These are phyloP conservation scores for Punctoribates punctum DNA, from an alignment of 2,888 invertebrate species.

Conservation along the genomic window DNA sequence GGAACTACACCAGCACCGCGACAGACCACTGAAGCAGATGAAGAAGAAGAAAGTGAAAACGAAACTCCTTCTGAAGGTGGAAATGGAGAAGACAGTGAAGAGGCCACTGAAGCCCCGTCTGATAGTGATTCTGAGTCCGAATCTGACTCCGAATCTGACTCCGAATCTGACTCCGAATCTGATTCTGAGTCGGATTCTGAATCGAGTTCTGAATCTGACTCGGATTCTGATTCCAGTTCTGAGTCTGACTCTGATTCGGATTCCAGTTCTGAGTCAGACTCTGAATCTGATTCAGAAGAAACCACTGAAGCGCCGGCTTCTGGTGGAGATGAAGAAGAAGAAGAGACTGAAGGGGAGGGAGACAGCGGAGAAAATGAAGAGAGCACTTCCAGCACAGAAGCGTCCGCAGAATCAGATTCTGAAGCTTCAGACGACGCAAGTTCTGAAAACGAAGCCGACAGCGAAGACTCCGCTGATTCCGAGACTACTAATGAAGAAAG, in stretches of 20 bases:
- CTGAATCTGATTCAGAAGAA: neutral
- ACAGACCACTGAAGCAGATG: neutral
- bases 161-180: neutral
- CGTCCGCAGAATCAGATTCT: neutral
- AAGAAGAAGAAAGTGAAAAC: neutral
- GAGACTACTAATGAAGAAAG: neutral
- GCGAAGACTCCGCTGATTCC: neutral
- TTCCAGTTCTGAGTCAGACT: neutral
- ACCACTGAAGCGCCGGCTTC: neutral
- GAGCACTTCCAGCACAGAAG: neutral
- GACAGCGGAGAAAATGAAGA: conserved; percentile 35
- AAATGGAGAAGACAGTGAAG: neutral
- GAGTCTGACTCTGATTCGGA: neutral
- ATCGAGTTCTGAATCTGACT: neutral
- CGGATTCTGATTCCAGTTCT: neutral
- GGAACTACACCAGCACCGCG: neutral
- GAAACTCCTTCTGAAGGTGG: neutral
- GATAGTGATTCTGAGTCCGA: neutral
- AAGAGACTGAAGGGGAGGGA: neutral
- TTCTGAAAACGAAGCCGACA: conserved; percentile 1
- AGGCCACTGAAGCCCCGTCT: neutral
- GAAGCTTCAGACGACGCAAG: conserved; percentile 3
- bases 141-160: neutral
- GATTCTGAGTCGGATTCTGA: neutral
- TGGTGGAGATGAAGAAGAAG: too few relatives aligned